phyloP scores from a whole-genome alignment of 2,888 invertebrate genomes.

The Protodeltote pygarga region DNA sequence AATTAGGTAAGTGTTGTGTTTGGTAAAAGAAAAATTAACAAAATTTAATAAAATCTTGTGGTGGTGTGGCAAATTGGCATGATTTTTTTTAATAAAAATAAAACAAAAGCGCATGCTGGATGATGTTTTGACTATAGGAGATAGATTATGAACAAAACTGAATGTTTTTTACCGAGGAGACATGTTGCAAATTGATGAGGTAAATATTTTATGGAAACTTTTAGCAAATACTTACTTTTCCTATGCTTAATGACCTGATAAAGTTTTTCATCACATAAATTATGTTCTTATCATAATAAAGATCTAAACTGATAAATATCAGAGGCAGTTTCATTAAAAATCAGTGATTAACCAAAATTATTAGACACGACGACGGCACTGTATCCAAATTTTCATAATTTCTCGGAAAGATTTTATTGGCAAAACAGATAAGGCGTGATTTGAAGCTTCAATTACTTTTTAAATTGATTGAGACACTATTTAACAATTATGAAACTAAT shows the following conservation, averaged over 20 bases:
- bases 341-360: no score
- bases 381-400: no score
- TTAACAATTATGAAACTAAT: no score
- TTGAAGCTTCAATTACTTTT: no score
- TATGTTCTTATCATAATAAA: background rate
- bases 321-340: background rate
- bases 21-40: constrained; percentile 70
- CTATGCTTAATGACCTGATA: constrained; percentile 11
- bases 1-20: constrained; percentile 82
- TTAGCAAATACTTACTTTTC: constrained; percentile 12
- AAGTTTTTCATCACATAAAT: background rate
- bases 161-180: constrained; percentile 37
- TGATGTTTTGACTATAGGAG: constrained; percentile 51
- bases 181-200: constrained; percentile 50
- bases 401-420: no score
- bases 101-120: constrained; percentile 76
- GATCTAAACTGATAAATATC: background rate
- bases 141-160: constrained; percentile 36
- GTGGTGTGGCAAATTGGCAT: constrained; percentile 83
- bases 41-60: constrained; percentile 65
- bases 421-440: no score
- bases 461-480: no score
- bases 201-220: constrained; percentile 49
- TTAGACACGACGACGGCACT: no score
- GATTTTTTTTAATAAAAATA: constrained; percentile 56